A percentile compares a stretch with the other conserved stretches of the same genome.
These are phyloP conservation scores for Phaedon cochleariae DNA, from an alignment of 2,888 invertebrate species.

Conservation along the genomic window DNA sequence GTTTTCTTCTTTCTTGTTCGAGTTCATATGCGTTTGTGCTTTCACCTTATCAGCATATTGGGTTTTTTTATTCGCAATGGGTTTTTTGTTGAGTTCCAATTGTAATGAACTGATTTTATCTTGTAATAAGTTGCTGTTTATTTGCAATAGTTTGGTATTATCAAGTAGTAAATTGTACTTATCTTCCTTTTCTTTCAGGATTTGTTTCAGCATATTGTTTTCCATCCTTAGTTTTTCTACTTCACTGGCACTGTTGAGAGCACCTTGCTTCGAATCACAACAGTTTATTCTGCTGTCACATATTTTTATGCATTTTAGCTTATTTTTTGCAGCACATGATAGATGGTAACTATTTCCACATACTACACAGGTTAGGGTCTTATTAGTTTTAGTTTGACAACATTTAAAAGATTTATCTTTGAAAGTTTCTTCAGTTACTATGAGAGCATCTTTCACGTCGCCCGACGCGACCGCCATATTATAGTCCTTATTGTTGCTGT, in stretches of 20 bases:
- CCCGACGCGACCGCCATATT: neutral
- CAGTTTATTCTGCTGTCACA: conserved; percentile 11
- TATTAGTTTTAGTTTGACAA: too few relatives aligned
- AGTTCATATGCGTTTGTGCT: neutral
- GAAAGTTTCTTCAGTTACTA: conserved; percentile 1
- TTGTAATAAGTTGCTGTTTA: neutral
- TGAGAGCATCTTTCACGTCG: conserved; percentile 3
- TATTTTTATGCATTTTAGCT: too few relatives aligned
- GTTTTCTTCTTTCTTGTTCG: conserved; percentile 4
- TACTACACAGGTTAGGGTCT: conserved; percentile 7
- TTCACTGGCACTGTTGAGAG: conserved; percentile 1
- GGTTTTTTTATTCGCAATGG: conserved; percentile 1
- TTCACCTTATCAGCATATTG: conserved; percentile 7
- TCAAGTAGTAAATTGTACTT: conserved; percentile 4
- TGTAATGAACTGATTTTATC: conserved; percentile 3
- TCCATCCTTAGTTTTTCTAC: conserved; percentile 5
- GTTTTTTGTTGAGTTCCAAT: conserved; percentile 8
- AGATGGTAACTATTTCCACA: conserved; percentile 9
- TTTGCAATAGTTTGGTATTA: conserved; percentile 7
- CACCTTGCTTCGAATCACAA: neutral
- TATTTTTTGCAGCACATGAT: conserved; percentile 9
- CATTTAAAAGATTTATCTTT: neutral
- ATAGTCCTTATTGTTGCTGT: too few relatives aligned
- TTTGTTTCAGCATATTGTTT: conserved; percentile 6
- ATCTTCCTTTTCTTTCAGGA: conserved; percentile 8